Evolutionary conservation across 92 coral and sea anemone species (phyloP), one percentile per base, ranked within the genome.

Genomic region (Hydrozoanthus gracilis): DNA sequence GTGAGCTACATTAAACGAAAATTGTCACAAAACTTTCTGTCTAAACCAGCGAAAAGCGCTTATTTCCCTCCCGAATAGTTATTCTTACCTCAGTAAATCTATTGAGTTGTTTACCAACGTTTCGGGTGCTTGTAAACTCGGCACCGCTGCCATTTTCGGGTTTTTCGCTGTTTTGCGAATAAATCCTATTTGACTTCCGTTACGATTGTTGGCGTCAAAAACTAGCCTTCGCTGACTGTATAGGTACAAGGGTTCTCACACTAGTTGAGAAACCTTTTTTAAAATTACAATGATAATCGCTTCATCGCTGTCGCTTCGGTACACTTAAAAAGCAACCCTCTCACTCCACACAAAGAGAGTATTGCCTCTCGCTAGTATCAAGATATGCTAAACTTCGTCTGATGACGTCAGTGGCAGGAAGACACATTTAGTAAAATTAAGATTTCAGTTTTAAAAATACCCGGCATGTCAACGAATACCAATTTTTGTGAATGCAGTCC

Each of bases 101-200:
- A 76, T 54, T 27, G 82, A 54, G 7, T 54, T 54, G 66, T 76
- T 54, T 20, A 76, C 82, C 50, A 45, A 5, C 17, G 82, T 27
- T 11, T 54, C 35, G 4, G 67, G 17, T 20, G 82, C 52, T 12
- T 76, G 82, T 52, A 76, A 12, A 20, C 67, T 76, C 50, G 82
- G 64, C 4, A 66, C 82, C 10, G 82, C 82, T 9, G 82, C 82
- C 82, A 76, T 76, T 68, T 27, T 16, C 8, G 71, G 64, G 64
- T n/a, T 58, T 58, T 58, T 58, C 44, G 9, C 44, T 27, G 44
- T 68, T 14, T 12, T 27, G 5, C 47, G 13, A 35, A 17, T 4
- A 7, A 27, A 68, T 68, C 73, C 73, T 7, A 4, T 68, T 8
- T 27, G 44, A 68, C 73, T 68, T 68, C 73, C 73, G 73, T 48